Conservation (phyloP, 2,797 vertebrate genomes). For the Cynodonichthys magdalenae region DNA sequence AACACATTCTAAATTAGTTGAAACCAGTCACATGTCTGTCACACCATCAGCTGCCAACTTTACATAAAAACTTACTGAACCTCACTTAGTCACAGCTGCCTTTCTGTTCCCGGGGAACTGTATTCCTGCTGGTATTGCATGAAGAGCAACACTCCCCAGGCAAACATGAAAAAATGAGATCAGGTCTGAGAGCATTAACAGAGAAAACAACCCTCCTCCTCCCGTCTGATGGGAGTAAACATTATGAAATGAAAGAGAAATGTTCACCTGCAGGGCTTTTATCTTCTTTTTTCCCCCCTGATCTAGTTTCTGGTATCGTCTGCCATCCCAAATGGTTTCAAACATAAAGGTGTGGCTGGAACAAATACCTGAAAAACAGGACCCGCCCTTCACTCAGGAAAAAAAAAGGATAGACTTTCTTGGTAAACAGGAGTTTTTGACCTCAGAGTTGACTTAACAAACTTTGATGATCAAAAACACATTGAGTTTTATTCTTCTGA, state of each 20-base stretch:
- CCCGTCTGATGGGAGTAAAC: conserved; percentile 19
- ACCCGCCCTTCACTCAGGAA: conserved; percentile 49
- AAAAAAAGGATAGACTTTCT: conserved; percentile 31
- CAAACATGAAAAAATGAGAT: conserved; percentile 40
- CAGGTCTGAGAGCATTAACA: conserved; percentile 21
- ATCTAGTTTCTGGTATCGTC: conserved; percentile 48
- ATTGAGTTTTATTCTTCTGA: too few species aligned
- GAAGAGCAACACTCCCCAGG: conserved; percentile 26
- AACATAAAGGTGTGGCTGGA: conserved; percentile 51
- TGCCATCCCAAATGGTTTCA: conserved; percentile 41
- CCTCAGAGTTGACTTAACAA: background rate
- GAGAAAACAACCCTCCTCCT: background rate
- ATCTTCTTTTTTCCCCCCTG: conserved; percentile 5
- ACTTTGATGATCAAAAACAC: background rate
- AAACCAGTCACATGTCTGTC: background rate
- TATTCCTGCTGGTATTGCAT: conserved; percentile 14
- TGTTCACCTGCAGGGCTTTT: conserved; percentile 26
- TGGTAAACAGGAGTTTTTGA: conserved; percentile 18
- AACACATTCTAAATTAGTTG: background rate
- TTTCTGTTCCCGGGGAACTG: background rate
- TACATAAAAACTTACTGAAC: background rate
- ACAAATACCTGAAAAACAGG: conserved; percentile 44
- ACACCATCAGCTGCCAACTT: background rate
- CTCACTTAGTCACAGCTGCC: background rate
- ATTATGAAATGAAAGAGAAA: conserved; percentile 14